Evolutionary conservation across 2,888 invertebrate species (phyloP).

Genomic region (Melanostoma scalare): DNA sequence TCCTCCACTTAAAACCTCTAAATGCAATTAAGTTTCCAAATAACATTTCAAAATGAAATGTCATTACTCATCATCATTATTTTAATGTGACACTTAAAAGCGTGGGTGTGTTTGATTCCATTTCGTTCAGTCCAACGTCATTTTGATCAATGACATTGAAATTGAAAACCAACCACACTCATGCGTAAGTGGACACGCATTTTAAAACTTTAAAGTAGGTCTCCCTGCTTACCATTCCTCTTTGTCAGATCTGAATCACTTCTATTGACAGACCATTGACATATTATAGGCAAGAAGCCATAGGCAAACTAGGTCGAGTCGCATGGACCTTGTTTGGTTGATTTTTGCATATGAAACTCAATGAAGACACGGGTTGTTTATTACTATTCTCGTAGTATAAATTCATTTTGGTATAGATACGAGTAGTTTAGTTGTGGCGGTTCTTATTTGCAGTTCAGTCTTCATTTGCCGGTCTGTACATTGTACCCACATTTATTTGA

Average conservation of each 20-base stretch:
- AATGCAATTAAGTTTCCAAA: slow-evolving; percentile 3
- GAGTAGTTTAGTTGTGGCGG: neutral
- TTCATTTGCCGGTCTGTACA: too few relatives aligned
- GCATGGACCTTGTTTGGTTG: too few relatives aligned
- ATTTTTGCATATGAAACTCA: slow-evolving; percentile 5
- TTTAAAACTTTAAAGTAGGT: slow-evolving; percentile 40
- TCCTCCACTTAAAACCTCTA: slow-evolving; percentile 8
- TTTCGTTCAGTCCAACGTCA: slow-evolving; percentile 3
- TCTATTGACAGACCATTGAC: slow-evolving; percentile 64
- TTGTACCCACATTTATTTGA: too few relatives aligned
- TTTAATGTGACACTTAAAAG: neutral
- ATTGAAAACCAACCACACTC: too few relatives aligned
- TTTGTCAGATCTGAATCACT: slow-evolving; percentile 25
- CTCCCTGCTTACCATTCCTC: slow-evolving; percentile 5
- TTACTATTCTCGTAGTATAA: neutral
- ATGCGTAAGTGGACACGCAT: neutral
- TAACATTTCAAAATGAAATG: neutral
- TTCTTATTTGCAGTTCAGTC: neutral
- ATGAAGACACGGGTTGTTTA: slow-evolving; percentile 32
- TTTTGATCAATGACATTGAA: slow-evolving; percentile 25
- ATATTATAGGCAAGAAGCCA: slow-evolving; percentile 41
- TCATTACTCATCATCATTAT: too few relatives aligned
- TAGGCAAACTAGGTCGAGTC: slow-evolving; percentile 52
- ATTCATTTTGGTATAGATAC: neutral
- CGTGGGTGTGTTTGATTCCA: slow-evolving; percentile 10